Conservation (phyloP, 2,888 invertebrate species). For the Dicroscelio sp. region DNA sequence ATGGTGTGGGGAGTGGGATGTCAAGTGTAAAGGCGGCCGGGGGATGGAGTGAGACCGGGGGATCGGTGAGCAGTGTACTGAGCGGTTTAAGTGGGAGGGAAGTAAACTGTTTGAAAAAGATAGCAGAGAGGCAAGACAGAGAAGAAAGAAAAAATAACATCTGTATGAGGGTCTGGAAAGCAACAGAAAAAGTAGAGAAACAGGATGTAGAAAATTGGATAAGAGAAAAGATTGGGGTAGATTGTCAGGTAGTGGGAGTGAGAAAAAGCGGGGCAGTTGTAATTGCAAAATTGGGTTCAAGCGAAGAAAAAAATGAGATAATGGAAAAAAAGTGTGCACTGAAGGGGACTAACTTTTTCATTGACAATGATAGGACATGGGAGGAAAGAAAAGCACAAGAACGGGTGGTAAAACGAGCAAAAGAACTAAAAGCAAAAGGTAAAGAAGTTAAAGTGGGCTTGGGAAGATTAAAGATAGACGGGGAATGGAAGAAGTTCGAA, state of each 20-base stretch:
- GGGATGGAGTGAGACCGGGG: background rate
- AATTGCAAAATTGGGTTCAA: conserved; percentile 40
- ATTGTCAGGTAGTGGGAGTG: background rate
- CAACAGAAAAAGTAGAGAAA: background rate
- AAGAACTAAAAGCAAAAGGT: conserved; percentile 22
- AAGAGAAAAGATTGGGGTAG: conserved; percentile 38
- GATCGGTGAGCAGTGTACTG: background rate
- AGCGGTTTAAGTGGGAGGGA: background rate
- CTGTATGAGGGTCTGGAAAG: background rate
- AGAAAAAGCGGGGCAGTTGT: conserved; percentile 33
- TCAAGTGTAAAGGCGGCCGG: too few species aligned
- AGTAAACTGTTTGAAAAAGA: background rate
- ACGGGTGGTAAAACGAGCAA: conserved; percentile 34
- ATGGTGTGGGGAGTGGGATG: too few species aligned
- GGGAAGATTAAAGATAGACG: conserved; percentile 37
- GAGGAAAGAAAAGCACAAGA: conserved; percentile 60
- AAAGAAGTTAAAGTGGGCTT: conserved; percentile 33
- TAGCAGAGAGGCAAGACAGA: conserved; percentile 18
- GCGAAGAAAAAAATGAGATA: conserved; percentile 42
- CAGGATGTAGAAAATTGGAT: conserved; percentile 39
- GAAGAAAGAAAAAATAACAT: conserved; percentile 43
- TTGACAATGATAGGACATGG: conserved; percentile 55
- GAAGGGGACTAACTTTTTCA: conserved; percentile 36
- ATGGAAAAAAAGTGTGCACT: conserved; percentile 48
- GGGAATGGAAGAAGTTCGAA: conserved; percentile 14